Evolutionary conservation across 2,797 vertebrate genomes (phyloP), one percentile per base, ranked within the genome.

Genomic region (Clarias fuscus): DNA sequence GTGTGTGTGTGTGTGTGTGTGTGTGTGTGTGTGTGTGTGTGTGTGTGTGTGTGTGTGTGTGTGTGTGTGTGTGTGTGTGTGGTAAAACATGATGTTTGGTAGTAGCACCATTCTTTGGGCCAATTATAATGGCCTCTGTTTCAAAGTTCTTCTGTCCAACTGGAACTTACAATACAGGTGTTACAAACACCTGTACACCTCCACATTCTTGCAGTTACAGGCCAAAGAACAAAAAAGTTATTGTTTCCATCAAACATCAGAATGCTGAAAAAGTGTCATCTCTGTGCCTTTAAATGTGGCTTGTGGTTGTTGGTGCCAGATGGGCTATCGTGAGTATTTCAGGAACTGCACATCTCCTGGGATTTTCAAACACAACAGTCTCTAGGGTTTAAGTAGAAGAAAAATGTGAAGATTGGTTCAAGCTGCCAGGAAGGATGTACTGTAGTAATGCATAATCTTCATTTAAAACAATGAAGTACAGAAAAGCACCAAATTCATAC

Each of bases 1-100:
- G 72, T 53, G 72, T 53, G 72, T 75, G 48, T 76, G 72, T 27
- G 43, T 75, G 48, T n/a, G 43, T 76, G 75, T 33, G 75, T 37
- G 18, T 24, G 30, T 22, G 56, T 0, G 1, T 5, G 43, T 48
- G 43, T 48, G 43, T 8, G 43, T 48, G 43, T 48, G 43, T 10
- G 8, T 48, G 43, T 10, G 8, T 48, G 43, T 48, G 43, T 48
- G 40, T 7, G 6, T 43, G 43, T 10, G 43, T 48, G 48, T 48
- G 48, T 48, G 48, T 48, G 48, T 48, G 48, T 48, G 48, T 48
- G 48, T 48, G 48, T 48, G 48, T 48, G 48, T 11, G 48, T 11
- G 48, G 30, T 30, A 30, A 30, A 30, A 80, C 61, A 82, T 67
- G 11, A 30, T 4, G 7, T 53, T 68, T 27, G 24, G 14, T 53